phyloP scores from a whole-genome alignment of 2,888 invertebrate genomes.

The Hemaris fuciformis region DNA sequence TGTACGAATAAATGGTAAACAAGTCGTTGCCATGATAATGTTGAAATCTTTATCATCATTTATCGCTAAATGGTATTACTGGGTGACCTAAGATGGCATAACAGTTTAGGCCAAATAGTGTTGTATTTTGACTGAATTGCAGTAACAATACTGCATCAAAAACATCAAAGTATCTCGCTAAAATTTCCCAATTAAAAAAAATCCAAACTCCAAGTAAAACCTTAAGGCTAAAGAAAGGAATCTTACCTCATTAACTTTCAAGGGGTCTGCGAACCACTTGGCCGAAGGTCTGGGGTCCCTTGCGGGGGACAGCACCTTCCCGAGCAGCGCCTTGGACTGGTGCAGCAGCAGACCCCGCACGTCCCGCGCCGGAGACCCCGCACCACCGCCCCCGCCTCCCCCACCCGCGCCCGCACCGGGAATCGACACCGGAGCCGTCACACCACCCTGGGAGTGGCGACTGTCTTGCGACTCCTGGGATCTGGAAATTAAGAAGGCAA shows the following conservation, averaged over 20 bases:
- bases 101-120: no score
- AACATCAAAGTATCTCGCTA: no score
- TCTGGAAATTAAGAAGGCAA: conserved; percentile 20
- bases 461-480: conserved; percentile 52
- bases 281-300: conserved; percentile 75
- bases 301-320: conserved; percentile 88
- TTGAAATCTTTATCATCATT: no score
- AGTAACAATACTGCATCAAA: no score
- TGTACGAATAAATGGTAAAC: background rate
- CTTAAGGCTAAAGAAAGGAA: no score
- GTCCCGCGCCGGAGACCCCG: conserved; percentile 75
- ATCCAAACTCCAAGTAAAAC: background rate
- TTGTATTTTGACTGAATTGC: no score
- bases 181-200: no score
- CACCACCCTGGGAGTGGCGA: conserved; percentile 47
- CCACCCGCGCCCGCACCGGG: conserved; percentile 54
- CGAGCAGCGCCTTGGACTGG: conserved; percentile 87
- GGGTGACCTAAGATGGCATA: no score
- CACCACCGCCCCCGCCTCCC: conserved; percentile 53
- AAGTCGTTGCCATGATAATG: background rate
- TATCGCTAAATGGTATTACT: no score
- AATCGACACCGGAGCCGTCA: conserved; percentile 39
- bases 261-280: conserved; percentile 58
- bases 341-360: conserved; percentile 72
- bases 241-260: conserved; percentile 41